These are phyloP conservation scores for Rhipidura dahli DNA, from an alignment of 2,113 vertebrate species.

Conservation along the genomic window DNA sequence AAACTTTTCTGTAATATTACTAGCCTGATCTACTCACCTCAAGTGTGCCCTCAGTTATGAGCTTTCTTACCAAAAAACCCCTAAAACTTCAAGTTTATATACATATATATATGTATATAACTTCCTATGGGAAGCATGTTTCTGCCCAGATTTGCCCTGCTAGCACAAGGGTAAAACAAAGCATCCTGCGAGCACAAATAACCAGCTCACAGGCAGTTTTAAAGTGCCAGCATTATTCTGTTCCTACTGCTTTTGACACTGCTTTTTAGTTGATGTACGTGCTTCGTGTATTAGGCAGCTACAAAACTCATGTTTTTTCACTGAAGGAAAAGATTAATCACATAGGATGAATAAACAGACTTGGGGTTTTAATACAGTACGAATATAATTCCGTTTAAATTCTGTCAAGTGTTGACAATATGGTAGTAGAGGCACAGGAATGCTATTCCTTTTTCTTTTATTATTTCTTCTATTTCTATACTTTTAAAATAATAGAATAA, in stretches of 20 bases:
- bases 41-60: background rate
- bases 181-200: background rate
- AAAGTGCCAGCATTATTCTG: background rate
- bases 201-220: background rate
- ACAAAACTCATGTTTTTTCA: background rate
- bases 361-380: background rate
- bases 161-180: background rate
- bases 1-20: background rate
- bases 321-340: background rate
- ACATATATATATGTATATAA: too few relatives aligned
- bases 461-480: background rate
- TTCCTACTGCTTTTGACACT: background rate
- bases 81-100: background rate
- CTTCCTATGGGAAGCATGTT: background rate
- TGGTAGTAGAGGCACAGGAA: background rate
- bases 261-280: background rate
- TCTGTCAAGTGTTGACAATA: background rate
- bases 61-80: background rate
- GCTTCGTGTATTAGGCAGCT: background rate
- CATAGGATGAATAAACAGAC: background rate
- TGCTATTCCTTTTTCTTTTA: background rate
- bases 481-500: background rate
- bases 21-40: background rate
- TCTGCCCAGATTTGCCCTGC: background rate
- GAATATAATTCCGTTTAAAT: background rate